A percentile compares a stretch with the other conserved stretches of the same genome.
phyloP scores from a whole-genome alignment of 2,113 vertebrate species.

The Microcebus jonahi region DNA sequence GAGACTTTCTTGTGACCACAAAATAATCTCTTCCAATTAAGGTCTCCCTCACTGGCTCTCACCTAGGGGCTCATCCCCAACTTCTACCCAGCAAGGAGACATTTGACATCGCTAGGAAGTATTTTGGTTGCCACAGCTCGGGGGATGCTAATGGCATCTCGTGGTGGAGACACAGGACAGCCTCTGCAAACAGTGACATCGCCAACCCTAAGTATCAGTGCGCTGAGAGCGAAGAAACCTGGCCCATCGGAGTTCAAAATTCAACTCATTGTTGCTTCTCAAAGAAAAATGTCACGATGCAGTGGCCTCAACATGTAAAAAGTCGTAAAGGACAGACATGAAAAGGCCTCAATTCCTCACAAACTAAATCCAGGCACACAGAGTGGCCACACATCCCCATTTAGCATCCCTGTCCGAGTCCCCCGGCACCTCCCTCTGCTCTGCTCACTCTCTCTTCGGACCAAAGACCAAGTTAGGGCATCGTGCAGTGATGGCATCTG shows the following conservation, averaged over 20 bases:
- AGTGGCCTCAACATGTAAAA: neutral
- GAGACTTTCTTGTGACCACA: neutral
- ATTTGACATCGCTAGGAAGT: neutral
- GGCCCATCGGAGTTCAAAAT: neutral
- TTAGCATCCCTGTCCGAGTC: neutral
- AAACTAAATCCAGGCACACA: neutral
- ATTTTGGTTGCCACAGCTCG: neutral
- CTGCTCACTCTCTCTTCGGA: neutral
- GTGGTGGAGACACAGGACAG: neutral
- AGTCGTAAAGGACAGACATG: neutral
- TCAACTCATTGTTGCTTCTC: neutral
- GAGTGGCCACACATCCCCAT: too few species aligned
- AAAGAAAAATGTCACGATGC: neutral
- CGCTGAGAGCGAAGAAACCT: neutral
- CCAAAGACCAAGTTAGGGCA: neutral
- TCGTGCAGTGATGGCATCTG: neutral
- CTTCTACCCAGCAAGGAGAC: neutral
- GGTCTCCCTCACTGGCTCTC: neutral
- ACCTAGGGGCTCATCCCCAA: neutral
- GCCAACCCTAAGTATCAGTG: neutral
- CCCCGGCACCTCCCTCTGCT: neutral
- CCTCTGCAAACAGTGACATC: neutral
- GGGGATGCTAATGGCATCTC: neutral
- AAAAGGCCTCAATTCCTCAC: neutral
- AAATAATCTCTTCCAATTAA: neutral